These are phyloP conservation scores for Gallirallus australis DNA, from an alignment of 2,797 vertebrate genomes.

Conservation along the genomic window DNA sequence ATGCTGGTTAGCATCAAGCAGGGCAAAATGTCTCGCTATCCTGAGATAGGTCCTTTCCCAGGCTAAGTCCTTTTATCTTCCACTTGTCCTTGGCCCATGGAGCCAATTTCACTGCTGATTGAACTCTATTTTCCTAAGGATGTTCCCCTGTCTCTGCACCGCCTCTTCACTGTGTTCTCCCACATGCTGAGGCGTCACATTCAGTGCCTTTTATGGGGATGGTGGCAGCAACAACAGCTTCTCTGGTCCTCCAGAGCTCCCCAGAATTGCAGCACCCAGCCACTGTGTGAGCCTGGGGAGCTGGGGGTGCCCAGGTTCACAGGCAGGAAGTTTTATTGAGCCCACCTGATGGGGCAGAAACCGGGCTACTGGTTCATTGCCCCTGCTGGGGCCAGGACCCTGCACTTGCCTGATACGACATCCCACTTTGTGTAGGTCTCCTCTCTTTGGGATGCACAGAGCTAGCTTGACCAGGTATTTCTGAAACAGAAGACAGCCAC, in stretches of 20 bases:
- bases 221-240: not conserved
- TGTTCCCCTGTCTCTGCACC: not conserved
- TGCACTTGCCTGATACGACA: not conserved
- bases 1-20: not conserved
- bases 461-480: not conserved
- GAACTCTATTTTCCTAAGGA: not conserved
- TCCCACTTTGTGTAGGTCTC: not conserved
- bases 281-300: not conserved
- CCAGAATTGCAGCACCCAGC: not conserved
- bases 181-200: rapidly evolving
- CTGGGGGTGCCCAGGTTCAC: not conserved
- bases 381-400: not conserved
- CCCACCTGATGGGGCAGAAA: not conserved
- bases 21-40: not conserved
- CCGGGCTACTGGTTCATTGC: not conserved
- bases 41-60: not conserved
- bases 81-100: not conserved
- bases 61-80: not conserved
- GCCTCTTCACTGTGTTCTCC: not conserved
- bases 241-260: not conserved
- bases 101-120: not conserved
- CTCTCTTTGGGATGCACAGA: not conserved
- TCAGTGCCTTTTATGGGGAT: not conserved
- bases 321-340: not conserved
- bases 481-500: not conserved